Evolutionary conservation across 2,113 vertebrate genomes (phyloP).

Genomic region (Odontophorus gujanensis): DNA sequence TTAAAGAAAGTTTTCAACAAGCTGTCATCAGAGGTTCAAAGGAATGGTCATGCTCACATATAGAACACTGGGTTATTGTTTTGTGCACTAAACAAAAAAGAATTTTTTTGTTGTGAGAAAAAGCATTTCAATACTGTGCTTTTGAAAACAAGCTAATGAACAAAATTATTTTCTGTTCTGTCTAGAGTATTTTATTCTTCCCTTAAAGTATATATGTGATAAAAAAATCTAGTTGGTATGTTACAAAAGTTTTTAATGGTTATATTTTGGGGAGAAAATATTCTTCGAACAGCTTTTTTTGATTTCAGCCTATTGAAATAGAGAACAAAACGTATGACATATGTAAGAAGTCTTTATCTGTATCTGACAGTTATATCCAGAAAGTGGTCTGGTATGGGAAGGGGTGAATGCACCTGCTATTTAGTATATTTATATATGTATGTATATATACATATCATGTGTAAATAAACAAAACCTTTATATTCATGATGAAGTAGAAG

Average conservation of each 20-base stretch:
- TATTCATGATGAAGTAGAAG: background rate
- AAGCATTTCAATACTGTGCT: background rate
- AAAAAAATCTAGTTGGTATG: background rate
- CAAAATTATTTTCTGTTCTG: background rate
- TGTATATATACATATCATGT: background rate
- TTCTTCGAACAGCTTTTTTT: constrained; percentile 18
- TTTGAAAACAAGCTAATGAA: background rate
- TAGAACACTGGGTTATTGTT: background rate
- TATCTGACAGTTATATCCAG: background rate
- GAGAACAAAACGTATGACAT: background rate
- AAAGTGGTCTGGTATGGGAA: background rate
- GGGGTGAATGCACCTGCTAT: rapidly evolving
- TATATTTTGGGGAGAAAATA: background rate
- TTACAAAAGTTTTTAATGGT: background rate
- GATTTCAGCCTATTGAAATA: constrained; percentile 20
- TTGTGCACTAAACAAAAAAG: background rate
- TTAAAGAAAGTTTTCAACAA: background rate
- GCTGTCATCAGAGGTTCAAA: background rate
- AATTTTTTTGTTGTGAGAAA: background rate
- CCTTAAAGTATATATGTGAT: background rate
- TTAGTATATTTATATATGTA: background rate
- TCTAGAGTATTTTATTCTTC: background rate
- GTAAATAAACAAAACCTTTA: background rate
- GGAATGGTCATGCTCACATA: background rate
- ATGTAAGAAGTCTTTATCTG: background rate